Evolutionary conservation across 2,888 invertebrate species (phyloP), one percentile per base, ranked within the genome.

Genomic region (Lasioglossum lativentre): DNA sequence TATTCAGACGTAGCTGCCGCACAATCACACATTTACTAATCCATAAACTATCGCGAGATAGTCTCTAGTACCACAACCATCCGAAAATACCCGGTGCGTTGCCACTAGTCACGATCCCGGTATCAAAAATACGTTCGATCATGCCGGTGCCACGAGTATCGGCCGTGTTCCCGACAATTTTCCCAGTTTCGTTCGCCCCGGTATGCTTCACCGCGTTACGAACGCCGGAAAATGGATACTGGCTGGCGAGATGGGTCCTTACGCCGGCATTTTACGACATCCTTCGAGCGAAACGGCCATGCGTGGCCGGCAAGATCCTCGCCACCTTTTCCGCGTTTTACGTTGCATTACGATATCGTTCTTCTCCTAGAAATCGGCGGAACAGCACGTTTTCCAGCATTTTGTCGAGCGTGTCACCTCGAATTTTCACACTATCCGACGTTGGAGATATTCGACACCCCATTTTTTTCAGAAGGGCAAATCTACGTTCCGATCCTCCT

Each of bases 231-330:
- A 81, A 81, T 84, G 78, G 78, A 77, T 87, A 82, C 80, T 75
- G 79, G 82, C 80, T 86, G 86, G 47, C 73, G 88, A 73, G 88
- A 82, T 86, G 83, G 83, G 78, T 83, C 84, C 87, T 87, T 80
- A 86, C 76, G 90, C 90, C 91, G 91, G 90, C 91, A 91, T 91
- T 91, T 91, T 90, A 90, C 89, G 87, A 90, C 82, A 78, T 91
- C 85, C 88, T 87, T 87, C 78, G 72, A 52, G 81, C 86, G 84
- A 90, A 92, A 91, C 90, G 88, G 90, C 92, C 92, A 92, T 92
- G 92, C 91, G 90, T 92, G 89, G 80, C 82, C 83, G 87, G 82
- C 63, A 80, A 85, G 82, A 79, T 83, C 72, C 80, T 88, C 85
- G 87, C 75, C 85, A 47, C 88, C 85, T 82, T 86, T 73, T 78